A percentile compares a stretch with the other conserved stretches of the same genome.
Conservation (phyloP, 2,113 vertebrate genomes). For the Ptilonorhynchus violaceus region DNA sequence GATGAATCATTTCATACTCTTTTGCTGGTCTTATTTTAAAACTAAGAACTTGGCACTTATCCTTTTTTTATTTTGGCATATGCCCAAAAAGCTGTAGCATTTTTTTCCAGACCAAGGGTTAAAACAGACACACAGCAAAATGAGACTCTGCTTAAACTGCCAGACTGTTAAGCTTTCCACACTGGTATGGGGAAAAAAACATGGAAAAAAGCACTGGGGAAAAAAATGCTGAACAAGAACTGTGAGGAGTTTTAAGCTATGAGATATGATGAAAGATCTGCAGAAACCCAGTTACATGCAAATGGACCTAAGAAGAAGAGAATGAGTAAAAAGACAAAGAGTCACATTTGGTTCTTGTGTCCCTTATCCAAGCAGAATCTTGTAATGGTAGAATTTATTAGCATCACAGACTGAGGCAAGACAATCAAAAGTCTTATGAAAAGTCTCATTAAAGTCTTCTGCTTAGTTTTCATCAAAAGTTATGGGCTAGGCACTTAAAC, state of each 20-base stretch:
- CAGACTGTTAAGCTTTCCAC: not conserved
- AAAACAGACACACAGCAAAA: not conserved
- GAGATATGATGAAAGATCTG: not conserved
- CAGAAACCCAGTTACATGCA: not conserved
- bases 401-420: not conserved
- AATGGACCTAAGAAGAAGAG: not conserved
- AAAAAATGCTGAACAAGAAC: not conserved
- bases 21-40: conserved; percentile 21
- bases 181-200: not conserved
- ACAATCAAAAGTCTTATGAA: not conserved
- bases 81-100: not conserved
- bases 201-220: not conserved
- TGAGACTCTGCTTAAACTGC: not conserved
- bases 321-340: not conserved
- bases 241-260: not conserved
- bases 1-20: conserved; percentile 41
- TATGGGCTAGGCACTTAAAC: not conserved
- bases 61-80: not conserved
- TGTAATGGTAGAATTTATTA: not conserved
- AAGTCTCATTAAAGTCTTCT: not conserved
- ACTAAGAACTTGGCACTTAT: not conserved
- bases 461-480: not conserved
- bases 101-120: conserved; percentile 20
- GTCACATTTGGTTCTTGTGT: not conserved
- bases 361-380: not conserved